Evolutionary conservation across 2,797 vertebrate species (phyloP), one percentile per base, ranked within the genome.

Genomic region (Coregonus ussuriensis): DNA sequence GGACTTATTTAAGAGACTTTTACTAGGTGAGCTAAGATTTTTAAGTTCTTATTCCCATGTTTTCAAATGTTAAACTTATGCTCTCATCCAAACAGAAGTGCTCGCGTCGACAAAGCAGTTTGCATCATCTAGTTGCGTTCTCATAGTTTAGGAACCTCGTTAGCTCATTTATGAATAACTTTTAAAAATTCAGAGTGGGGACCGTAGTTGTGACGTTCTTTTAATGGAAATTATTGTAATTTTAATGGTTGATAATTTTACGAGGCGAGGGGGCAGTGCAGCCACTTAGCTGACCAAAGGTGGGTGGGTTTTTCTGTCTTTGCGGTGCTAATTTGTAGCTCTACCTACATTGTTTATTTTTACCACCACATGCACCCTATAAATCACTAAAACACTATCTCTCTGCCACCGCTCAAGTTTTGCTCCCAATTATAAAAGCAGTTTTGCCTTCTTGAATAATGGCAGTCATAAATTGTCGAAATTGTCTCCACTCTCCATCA

Each of bases 11-110:
- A 52, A 21, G 21, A 15, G 62, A 75, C n/a, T 74, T 74, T 62
- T 3, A 25, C 5, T 63, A 84, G 88, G 89, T 90, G 72, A 76
- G 82, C 66, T 31, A 18, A 56, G 7, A 0, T 31, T 31, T 59
- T 56, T 18, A 29, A 1, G 65, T 6, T 65, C 25, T 1, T 14
- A 13, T 69, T 4, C 4, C 4, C 14, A 29, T n/a, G 15, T 13
- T 9, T 54, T 51, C 5, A 14, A 15, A n/a, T 37, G 53, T 56
- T 69, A 15, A 47, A 65, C 5, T 13, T 47, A 21, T 65, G 33
- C 59, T 33, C 29, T 69, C 33, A 35, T 35, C 6, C 35, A 35
- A 70, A 70, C n/a, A 70, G 5, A 70, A 37, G 18, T 75, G 67
- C 15, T 68, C 7, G 21, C 53, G 35, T 70, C 18, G 66, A 33